A percentile compares a stretch with the other conserved stretches of the same genome.
Conservation (phyloP, 1,140 invertebrate species). For the Oryctes rhinoceros region DNA sequence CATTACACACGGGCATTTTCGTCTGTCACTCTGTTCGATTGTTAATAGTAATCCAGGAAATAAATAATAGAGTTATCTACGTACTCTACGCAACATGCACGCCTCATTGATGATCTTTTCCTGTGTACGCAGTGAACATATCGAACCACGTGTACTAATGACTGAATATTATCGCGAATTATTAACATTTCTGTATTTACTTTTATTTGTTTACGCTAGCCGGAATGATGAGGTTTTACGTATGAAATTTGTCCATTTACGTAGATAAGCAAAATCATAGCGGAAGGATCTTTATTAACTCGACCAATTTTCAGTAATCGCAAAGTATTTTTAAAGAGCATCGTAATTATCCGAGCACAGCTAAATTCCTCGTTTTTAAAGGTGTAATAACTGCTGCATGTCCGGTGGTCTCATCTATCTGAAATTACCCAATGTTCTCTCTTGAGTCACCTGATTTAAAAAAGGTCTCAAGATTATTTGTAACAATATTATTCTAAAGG, state of each 20-base stretch:
- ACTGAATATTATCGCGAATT: background rate
- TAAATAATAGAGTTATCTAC: background rate
- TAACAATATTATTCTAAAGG: too few relatives aligned
- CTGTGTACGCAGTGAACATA: background rate
- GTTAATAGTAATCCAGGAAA: conserved; percentile 20
- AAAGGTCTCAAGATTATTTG: too few relatives aligned
- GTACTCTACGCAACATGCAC: background rate
- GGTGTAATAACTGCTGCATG: too few relatives aligned
- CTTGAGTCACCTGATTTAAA: too few relatives aligned
- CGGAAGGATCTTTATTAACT: too few relatives aligned
- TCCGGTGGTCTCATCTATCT: too few relatives aligned
- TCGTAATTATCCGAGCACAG: too few relatives aligned
- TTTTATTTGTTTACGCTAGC: background rate
- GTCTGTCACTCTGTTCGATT: background rate
- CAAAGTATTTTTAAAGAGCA: too few relatives aligned
- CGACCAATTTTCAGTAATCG: too few relatives aligned
- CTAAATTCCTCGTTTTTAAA: too few relatives aligned
- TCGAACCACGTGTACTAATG: background rate
- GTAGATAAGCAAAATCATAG: background rate
- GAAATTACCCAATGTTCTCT: too few relatives aligned
- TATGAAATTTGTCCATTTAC: background rate
- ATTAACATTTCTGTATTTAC: background rate
- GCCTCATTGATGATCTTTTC: conserved; percentile 4
- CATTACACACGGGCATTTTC: background rate
- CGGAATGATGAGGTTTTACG: background rate